Base-by-base conservation (phyloP, 2,797 vertebrate species). In the Neoniphon sammara region DNA sequence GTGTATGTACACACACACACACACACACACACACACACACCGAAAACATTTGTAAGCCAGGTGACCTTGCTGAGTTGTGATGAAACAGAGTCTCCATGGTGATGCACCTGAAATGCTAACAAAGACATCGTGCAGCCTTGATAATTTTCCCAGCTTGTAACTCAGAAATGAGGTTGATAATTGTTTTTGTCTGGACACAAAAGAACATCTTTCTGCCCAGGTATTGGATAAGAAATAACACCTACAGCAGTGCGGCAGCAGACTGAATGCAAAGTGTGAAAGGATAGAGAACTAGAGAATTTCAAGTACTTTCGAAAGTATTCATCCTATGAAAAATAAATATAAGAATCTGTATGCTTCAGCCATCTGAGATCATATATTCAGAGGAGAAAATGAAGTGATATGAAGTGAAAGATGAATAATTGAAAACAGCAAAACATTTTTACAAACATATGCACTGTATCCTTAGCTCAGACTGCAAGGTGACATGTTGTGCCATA, bases 1-100 rank as follows among this genome's bases (percentile, higher is more conserved):
- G 77, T 63, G 25, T 53, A 55, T 62, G 23, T 44, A 20, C 18
- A 17, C 17, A 69, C 60, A 73, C 70, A 78, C 65, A 73, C 54
- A 50, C 20, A 59, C 68, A 31, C 6, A 31, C 54, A 15, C 23
- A 30, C 21, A 30, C 53, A 55, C 15, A 31, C 15, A 18, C 54
- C n/a, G n/a, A n/a, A 77, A 20, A 52, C 53, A 25, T 30, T 21
- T 18, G 53, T 55, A 66, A 76, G 65, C 39, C 73, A 73, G 60
- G 56, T 74, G 82, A 89, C 87, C 88, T 91, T 87, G 87, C 73
- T 25, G 42, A 7, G 47, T 59, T 71, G 23, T 21, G 42, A 21
- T 36, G n/a, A 64, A 53, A 68, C 62, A 47, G 65, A 54, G 85
- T 90, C 66, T 79, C 90, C 88, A 88, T 91, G 86, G 89, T 78